Percentiles rank a stretch among this genome's conserved stretches.
These are phyloP conservation scores for Ophiodon elongatus DNA, from an alignment of 2,113 vertebrate genomes.

Conservation along the genomic window DNA sequence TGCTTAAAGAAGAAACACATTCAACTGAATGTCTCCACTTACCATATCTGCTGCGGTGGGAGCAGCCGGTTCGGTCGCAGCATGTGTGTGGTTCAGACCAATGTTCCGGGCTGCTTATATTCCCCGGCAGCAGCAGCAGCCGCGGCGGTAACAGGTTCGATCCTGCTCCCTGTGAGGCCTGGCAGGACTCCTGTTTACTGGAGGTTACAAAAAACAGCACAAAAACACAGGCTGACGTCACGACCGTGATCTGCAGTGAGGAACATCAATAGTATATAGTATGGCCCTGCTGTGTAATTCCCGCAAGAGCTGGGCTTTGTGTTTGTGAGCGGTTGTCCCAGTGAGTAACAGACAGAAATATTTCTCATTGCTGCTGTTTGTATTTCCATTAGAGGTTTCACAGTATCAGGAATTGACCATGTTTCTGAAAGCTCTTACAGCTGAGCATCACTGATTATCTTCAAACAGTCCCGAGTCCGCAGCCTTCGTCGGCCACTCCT, in stretches of 20 bases:
- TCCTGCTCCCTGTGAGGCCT: slow-evolving; percentile 67
- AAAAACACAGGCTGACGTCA: slow-evolving; percentile 71
- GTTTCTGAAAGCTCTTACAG: neutral
- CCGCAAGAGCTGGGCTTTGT: neutral
- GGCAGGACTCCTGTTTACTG: slow-evolving; percentile 76
- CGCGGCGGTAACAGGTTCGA: slow-evolving; percentile 66
- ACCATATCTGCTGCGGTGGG: slow-evolving; percentile 63
- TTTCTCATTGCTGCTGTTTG: slow-evolving; percentile 14
- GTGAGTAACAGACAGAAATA: neutral
- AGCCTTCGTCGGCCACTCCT: neutral
- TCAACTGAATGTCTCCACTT: slow-evolving; percentile 18
- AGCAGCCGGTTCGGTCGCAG: slow-evolving; percentile 32
- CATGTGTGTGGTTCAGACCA: slow-evolving; percentile 16
- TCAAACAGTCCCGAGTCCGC: neutral
- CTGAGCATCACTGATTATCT: neutral
- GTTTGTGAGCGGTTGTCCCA: slow-evolving; percentile 28
- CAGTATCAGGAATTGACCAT: slow-evolving; percentile 5
- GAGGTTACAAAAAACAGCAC: slow-evolving; percentile 55
- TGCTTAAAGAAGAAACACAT: neutral
- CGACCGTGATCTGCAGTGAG: slow-evolving; percentile 27
- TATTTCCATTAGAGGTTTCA: slow-evolving; percentile 25
- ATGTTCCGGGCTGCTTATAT: slow-evolving; percentile 69
- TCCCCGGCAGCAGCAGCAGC: slow-evolving; percentile 60
- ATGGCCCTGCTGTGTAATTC: neutral
- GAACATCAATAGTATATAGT: slow-evolving; percentile 69